Percentiles rank a stretch among this genome's conserved stretches.
phyloP scores from a whole-genome alignment of 2,113 vertebrate species.

The Cisticola juncidis region DNA sequence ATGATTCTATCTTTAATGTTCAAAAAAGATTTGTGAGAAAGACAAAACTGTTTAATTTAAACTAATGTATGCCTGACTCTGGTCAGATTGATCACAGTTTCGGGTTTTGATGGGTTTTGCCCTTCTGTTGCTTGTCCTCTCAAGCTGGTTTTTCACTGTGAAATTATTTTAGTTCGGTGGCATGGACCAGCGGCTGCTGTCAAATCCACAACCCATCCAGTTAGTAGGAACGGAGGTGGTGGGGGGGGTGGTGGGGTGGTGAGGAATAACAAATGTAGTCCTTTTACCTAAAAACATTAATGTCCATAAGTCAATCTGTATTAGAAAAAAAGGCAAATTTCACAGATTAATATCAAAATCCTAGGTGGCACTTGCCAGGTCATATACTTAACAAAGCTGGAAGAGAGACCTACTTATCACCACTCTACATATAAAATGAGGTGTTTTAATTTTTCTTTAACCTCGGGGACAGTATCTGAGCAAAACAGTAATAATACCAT shows the following conservation, averaged over 20 bases:
- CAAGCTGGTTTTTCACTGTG: conserved; percentile 54
- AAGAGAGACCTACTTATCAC: neutral
- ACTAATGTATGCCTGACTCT: conserved; percentile 56
- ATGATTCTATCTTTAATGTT: conserved; percentile 45
- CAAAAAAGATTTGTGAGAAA: conserved; percentile 42
- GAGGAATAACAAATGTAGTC: neutral
- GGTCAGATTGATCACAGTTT: conserved; percentile 60
- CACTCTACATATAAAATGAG: neutral
- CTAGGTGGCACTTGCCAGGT: conserved; percentile 45
- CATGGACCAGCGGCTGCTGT: conserved; percentile 69
- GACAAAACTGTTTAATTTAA: conserved; percentile 43
- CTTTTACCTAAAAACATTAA: conserved; percentile 51
- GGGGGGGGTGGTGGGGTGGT: neutral
- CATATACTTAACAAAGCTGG: conserved; percentile 20
- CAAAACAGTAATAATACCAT: neutral
- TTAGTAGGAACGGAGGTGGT: neutral
- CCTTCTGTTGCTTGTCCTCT: conserved; percentile 67
- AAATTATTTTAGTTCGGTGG: conserved; percentile 65
- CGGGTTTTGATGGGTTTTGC: conserved; percentile 50
- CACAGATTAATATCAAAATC: conserved; percentile 25
- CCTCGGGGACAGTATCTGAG: neutral
- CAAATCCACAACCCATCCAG: conserved; percentile 54
- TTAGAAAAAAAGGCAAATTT: neutral
- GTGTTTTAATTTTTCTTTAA: neutral
- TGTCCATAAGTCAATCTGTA: neutral